These are phyloP conservation scores for Brachionus rubens DNA, from an alignment of 1,140 invertebrate species.

Conservation along the genomic window DNA sequence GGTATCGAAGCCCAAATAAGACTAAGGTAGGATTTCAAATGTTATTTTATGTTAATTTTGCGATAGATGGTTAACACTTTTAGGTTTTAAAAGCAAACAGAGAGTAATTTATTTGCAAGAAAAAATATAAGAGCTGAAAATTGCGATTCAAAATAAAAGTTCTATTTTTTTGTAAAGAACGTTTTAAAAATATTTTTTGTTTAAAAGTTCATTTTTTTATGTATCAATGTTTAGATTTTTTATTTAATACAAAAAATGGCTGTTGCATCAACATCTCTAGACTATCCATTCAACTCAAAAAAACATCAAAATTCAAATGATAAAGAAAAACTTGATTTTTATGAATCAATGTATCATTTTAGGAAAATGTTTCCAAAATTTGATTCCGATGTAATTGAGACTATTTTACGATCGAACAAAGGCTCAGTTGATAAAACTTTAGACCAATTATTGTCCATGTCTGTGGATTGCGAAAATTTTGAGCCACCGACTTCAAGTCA, in stretches of 20 bases:
- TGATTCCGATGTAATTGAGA: conserved; percentile 35
- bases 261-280: neutral
- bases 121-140: no score
- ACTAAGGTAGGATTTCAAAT: no score
- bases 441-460: conserved; percentile 37
- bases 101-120: no score
- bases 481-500: neutral
- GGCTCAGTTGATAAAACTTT: conserved; percentile 36
- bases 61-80: no score
- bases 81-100: no score
- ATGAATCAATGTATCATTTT: conserved; percentile 40
- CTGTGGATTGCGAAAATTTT: conserved; percentile 3
- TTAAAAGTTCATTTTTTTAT: no score
- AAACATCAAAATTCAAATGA: neutral
- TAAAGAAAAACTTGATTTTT: conserved; percentile 29
- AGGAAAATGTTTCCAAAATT: conserved; percentile 46
- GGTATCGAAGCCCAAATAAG: no score
- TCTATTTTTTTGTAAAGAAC: no score
- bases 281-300: neutral
- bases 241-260: neutral
- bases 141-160: no score
- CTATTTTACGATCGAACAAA: conserved; percentile 2
- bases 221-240: neutral
- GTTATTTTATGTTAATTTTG: no score
- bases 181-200: no score